Evolutionary conservation across 2,113 vertebrate genomes (phyloP).

Genomic region (Ameiurus melas): DNA sequence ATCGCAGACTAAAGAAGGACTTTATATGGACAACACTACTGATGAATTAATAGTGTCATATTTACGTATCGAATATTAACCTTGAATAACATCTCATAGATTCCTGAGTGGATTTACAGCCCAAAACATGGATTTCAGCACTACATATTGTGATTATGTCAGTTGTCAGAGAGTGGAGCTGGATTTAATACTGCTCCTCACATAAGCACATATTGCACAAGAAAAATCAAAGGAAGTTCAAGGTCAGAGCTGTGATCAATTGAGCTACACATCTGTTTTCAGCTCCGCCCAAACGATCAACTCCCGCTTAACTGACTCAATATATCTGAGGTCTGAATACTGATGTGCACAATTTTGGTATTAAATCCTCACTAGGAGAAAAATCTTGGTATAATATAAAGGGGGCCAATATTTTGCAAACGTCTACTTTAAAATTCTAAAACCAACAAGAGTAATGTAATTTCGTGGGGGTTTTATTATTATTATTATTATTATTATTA

Average conservation of each 20-base stretch:
- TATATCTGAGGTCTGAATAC: background rate
- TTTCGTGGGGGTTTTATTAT: background rate
- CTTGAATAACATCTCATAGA: background rate
- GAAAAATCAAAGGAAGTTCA: too few relatives aligned
- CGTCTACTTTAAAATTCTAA: background rate
- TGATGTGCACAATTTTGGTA: background rate
- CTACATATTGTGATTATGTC: background rate
- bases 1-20: background rate
- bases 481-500: too few relatives aligned
- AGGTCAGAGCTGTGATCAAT: background rate
- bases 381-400: background rate
- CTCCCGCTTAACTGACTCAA: background rate
- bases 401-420: background rate
- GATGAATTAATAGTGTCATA: background rate
- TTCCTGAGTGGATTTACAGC: background rate
- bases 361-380: background rate
- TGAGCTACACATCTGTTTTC: background rate
- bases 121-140: background rate
- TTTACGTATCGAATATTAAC: background rate
- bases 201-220: too few relatives aligned
- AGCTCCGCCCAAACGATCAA: background rate
- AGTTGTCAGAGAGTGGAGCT: background rate
- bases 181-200: too few relatives aligned
- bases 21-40: background rate
- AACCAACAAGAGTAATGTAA: background rate